phyloP scores from a whole-genome alignment of 2,888 invertebrate genomes.

The Trachelus troglodyta region DNA sequence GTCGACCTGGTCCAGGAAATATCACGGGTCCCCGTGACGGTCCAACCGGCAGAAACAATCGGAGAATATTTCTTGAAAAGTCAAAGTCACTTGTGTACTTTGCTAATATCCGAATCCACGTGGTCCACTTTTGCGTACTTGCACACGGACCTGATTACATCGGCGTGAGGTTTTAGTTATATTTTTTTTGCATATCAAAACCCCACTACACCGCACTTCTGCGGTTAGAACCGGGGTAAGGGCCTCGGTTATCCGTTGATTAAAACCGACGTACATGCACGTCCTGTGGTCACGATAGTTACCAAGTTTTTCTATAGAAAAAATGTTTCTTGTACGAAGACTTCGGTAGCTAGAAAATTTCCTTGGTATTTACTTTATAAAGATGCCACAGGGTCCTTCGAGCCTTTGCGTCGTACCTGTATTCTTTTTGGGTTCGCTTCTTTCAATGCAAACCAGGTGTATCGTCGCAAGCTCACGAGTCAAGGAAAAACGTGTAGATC shows the following conservation, averaged over 20 bases:
- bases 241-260: not conserved
- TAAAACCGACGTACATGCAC: not conserved
- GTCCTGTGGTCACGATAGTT: not conserved
- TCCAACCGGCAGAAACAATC: not conserved
- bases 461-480: not conserved
- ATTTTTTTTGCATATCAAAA: not conserved
- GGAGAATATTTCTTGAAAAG: not conserved
- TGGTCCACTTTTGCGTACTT: not conserved
- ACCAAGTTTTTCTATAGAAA: not conserved
- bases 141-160: not conserved
- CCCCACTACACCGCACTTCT: no score
- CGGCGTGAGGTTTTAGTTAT: not conserved
- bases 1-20: not conserved
- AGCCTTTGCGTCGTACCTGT: not conserved
- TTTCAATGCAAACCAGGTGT: not conserved
- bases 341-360: not conserved
- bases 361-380: not conserved
- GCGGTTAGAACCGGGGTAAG: not conserved
- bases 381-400: not conserved
- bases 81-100: not conserved
- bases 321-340: not conserved
- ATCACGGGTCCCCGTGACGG: not conserved
- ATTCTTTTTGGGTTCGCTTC: not conserved
- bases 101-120: not conserved
- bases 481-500: not conserved